phyloP scores from a whole-genome alignment of 2,888 invertebrate genomes.

The Brassicogethes aeneus region DNA sequence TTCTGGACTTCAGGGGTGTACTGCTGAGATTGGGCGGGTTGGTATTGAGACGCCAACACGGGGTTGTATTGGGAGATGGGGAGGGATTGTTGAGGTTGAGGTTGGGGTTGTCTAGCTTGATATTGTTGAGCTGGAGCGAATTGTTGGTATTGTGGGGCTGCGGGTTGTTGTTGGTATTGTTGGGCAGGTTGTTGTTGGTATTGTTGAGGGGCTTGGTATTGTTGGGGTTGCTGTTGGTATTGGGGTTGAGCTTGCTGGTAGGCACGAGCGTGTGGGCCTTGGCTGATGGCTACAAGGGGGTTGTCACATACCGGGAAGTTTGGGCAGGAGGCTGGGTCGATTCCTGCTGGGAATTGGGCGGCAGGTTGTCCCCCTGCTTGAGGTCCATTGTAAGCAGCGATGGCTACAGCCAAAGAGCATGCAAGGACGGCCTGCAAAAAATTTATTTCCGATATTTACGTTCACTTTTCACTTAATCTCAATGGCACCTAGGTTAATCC shows the following conservation, averaged over 20 bases:
- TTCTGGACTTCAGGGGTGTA: conserved; percentile 26
- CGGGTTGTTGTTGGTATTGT: conserved; percentile 10
- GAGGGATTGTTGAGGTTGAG: conserved; percentile 10
- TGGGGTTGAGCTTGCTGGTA: conserved; percentile 18
- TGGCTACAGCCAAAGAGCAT: conserved; percentile 23
- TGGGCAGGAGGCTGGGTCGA: conserved; percentile 30
- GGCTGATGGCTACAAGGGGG: conserved; percentile 26
- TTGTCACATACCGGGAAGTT: conserved; percentile 32
- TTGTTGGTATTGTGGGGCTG: conserved; percentile 13
- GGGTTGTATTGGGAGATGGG: conserved; percentile 24
- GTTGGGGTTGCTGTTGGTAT: conserved; percentile 11
- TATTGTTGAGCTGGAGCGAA: conserved; percentile 8
- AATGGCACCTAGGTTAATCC: neutral
- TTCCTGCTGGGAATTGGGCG: conserved; percentile 29
- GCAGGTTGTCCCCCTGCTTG: conserved; percentile 30
- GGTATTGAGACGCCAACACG: conserved; percentile 23
- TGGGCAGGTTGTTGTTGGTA: conserved; percentile 9
- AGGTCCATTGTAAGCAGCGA: conserved; percentile 28
- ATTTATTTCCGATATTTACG: neutral
- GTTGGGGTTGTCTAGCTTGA: conserved; percentile 8
- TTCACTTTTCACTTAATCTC: conserved; percentile 9
- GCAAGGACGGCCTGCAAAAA: conserved; percentile 27
- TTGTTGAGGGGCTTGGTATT: conserved; percentile 12
- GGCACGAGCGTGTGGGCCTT: conserved; percentile 8
- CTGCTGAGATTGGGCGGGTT: conserved; percentile 20